Percentiles rank a stretch among this genome's conserved stretches.
Evolutionary conservation across 2,888 invertebrate species (phyloP).

Genomic region (Eurois occulta): DNA sequence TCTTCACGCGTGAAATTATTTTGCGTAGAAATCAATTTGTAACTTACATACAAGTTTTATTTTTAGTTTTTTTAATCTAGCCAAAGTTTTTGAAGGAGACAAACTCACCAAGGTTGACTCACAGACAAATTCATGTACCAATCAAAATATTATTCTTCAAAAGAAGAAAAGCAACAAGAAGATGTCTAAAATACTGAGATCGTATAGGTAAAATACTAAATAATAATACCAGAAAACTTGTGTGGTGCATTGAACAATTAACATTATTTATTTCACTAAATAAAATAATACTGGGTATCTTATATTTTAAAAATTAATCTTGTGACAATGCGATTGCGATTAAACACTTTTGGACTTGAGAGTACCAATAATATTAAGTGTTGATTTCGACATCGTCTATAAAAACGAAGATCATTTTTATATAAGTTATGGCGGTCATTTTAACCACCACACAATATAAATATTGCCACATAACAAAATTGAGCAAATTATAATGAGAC

Average conservation of each 20-base stretch:
- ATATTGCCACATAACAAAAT: not conserved
- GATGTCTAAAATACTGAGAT: not conserved
- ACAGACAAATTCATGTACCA: not conserved
- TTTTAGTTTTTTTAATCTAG: conserved; percentile 20
- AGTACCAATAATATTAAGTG: not conserved
- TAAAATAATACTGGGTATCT: not conserved
- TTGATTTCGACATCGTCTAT: not conserved
- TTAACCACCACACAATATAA: not conserved
- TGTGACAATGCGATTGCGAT: not conserved
- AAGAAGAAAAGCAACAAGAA: not conserved
- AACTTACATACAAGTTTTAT: conserved; percentile 28
- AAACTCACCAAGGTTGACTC: conserved; percentile 9
- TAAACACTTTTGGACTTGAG: conserved; percentile 11
- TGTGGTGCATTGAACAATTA: not conserved
- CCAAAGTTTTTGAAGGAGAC: conserved; percentile 2
- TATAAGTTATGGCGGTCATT: not conserved
- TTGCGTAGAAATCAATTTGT: conserved; percentile 31
- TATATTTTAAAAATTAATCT: not conserved
- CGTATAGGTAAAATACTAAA: not conserved
- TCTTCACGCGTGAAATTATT: conserved; percentile 14
- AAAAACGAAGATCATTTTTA: not conserved
- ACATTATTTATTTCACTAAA: not conserved
- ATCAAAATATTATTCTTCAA: not conserved
- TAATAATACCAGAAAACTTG: not conserved
- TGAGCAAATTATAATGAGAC: conserved; percentile 17